Evolutionary conservation across 2,888 invertebrate species (phyloP).

Genomic region (Poecilus cupreus): DNA sequence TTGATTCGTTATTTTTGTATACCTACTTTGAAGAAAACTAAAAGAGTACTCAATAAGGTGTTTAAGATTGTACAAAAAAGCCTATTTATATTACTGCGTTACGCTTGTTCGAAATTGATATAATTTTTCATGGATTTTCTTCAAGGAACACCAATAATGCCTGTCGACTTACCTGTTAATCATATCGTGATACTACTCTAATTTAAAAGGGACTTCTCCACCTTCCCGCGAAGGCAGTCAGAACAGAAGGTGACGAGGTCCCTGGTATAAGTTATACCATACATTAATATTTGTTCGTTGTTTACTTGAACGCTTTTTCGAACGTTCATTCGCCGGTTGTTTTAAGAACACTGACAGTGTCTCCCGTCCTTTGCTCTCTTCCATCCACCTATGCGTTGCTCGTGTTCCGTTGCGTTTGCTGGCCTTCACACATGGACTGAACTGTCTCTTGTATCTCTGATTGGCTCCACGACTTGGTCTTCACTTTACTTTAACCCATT

Average conservation of each 20-base stretch:
- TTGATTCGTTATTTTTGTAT: constrained; percentile 72
- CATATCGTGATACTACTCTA: constrained; percentile 50
- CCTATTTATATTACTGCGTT: constrained; percentile 51
- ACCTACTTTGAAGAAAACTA: constrained; percentile 35
- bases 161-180: constrained; percentile 51
- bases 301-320: constrained; percentile 14
- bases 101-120: constrained; percentile 49
- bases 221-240: too few species aligned
- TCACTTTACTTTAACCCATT: neutral
- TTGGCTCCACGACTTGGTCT: too few species aligned
- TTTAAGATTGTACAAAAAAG: constrained; percentile 51
- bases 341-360: neutral
- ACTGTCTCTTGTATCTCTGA: too few species aligned
- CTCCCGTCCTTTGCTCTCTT: constrained; percentile 35
- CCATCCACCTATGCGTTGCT: constrained; percentile 39
- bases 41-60: constrained; percentile 20
- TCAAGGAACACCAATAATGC: constrained; percentile 55
- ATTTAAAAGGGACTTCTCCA: neutral
- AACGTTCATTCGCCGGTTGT: neutral
- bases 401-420: neutral
- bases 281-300: neutral
- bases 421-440: neutral
- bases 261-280: constrained; percentile 8
- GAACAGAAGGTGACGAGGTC: too few species aligned
- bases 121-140: constrained; percentile 50